A percentile compares a stretch with the other conserved stretches of the same genome.
These are phyloP conservation scores for Tapirus terrestris DNA, from an alignment of 2,113 vertebrate species.

Conservation along the genomic window DNA sequence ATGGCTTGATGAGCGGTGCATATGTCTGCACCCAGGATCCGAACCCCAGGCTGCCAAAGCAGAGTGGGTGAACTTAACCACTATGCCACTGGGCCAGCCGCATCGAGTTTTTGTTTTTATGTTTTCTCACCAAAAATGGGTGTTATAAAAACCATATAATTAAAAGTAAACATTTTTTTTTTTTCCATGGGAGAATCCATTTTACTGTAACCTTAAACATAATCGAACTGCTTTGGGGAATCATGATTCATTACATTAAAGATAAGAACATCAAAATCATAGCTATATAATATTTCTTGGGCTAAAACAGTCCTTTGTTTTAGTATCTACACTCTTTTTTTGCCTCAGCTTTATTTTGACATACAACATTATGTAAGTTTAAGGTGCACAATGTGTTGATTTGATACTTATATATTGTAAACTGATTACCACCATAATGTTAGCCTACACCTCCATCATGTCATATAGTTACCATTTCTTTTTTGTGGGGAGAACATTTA, in stretches of 20 bases:
- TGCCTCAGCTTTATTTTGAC: not conserved
- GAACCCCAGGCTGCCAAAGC: too few species aligned
- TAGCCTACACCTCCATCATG: not conserved
- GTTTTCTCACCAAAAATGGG: not conserved
- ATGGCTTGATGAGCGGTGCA: too few species aligned
- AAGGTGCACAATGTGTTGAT: not conserved
- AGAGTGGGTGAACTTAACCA: too few species aligned
- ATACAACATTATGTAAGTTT: not conserved
- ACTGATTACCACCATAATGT: not conserved
- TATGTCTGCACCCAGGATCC: too few species aligned
- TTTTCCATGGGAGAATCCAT: not conserved
- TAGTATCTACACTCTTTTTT: not conserved
- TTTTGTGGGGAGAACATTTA: not conserved
- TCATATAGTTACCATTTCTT: not conserved
- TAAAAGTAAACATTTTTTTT: not conserved
- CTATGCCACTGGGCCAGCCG: too few species aligned
- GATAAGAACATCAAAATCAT: not conserved
- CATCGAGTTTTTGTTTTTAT: not conserved
- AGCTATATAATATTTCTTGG: not conserved
- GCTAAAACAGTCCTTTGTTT: not conserved
- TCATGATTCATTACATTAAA: not conserved
- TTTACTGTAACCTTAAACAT: not conserved
- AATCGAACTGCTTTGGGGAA: not conserved
- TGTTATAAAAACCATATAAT: not conserved
- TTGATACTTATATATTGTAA: not conserved